phyloP scores from a whole-genome alignment of 2,888 invertebrate genomes.

The Psylliodes chrysocephalus region DNA sequence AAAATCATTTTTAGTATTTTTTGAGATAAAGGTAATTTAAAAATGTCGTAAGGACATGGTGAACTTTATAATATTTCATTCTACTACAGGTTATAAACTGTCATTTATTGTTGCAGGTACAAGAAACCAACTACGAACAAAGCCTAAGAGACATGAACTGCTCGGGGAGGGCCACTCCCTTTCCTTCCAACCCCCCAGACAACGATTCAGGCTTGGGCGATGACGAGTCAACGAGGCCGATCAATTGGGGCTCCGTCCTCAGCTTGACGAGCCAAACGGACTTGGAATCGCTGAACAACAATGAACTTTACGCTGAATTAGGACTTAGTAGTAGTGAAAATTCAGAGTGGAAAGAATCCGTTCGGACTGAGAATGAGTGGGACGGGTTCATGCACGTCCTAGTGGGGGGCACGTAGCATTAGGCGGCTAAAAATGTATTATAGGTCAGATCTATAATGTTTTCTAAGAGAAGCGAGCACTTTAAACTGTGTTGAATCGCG shows the following conservation, averaged over 20 bases:
- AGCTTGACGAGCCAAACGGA: constrained; percentile 88
- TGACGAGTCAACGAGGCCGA: constrained; percentile 76
- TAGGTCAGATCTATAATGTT: constrained; percentile 24
- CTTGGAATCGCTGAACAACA: constrained; percentile 82
- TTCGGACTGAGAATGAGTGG: constrained; percentile 65
- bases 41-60: too few relatives aligned
- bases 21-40: too few relatives aligned
- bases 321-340: constrained; percentile 67
- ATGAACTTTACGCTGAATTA: constrained; percentile 80
- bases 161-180: constrained; percentile 77
- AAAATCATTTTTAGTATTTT: too few relatives aligned
- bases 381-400: constrained; percentile 76
- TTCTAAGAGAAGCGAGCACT: constrained; percentile 5
- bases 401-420: constrained; percentile 75
- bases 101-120: constrained; percentile 2
- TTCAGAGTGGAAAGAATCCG: constrained; percentile 69
- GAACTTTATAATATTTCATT: too few relatives aligned
- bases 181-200: constrained; percentile 70
- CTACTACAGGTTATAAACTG: too few relatives aligned
- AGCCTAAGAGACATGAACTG: constrained; percentile 64
- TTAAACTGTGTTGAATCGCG: constrained; percentile 7
- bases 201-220: constrained; percentile 83
- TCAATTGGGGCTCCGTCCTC: constrained; percentile 92
- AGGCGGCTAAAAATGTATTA: constrained; percentile 32
- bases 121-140: constrained; percentile 58